These are phyloP conservation scores for Thereva unica DNA, from an alignment of 2,888 invertebrate genomes.

Conservation along the genomic window DNA sequence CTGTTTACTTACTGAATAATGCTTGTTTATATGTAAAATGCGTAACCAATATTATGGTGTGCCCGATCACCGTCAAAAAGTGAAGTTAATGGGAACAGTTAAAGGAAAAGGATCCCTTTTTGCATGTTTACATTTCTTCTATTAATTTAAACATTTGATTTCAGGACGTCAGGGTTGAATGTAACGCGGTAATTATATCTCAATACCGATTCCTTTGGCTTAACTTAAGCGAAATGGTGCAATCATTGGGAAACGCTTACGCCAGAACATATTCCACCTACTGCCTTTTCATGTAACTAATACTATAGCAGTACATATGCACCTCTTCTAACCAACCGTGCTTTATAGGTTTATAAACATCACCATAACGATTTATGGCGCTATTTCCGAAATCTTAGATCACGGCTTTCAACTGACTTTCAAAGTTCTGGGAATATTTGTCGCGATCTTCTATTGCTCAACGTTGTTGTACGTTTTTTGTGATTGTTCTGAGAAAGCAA, in stretches of 20 bases:
- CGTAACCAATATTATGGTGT: too few relatives aligned
- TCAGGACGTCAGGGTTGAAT: constrained; percentile 64
- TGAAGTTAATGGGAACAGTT: not conserved
- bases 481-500: constrained; percentile 70
- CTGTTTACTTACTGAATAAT: not conserved
- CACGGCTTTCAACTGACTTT: constrained; percentile 68
- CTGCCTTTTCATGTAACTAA: constrained; percentile 65
- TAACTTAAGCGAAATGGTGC: constrained; percentile 68
- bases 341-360: constrained; percentile 65
- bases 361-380: constrained; percentile 70
- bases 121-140: not conserved
- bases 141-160: constrained; percentile 38
- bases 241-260: constrained; percentile 69
- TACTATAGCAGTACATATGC: not conserved
- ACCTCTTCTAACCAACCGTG: not conserved
- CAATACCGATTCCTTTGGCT: constrained; percentile 69
- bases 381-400: constrained; percentile 69
- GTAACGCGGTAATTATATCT: constrained; percentile 63
- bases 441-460: constrained; percentile 66
- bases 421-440: constrained; percentile 69
- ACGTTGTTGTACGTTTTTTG: constrained; percentile 67
- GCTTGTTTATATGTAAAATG: too few relatives aligned
- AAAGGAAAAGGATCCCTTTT: not conserved
- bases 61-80: too few relatives aligned
- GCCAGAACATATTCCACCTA: constrained; percentile 70